These are phyloP conservation scores for Henricia sp. DNA, from an alignment of 53 echinoderm and acorn worm species.

Conservation along the genomic window DNA sequence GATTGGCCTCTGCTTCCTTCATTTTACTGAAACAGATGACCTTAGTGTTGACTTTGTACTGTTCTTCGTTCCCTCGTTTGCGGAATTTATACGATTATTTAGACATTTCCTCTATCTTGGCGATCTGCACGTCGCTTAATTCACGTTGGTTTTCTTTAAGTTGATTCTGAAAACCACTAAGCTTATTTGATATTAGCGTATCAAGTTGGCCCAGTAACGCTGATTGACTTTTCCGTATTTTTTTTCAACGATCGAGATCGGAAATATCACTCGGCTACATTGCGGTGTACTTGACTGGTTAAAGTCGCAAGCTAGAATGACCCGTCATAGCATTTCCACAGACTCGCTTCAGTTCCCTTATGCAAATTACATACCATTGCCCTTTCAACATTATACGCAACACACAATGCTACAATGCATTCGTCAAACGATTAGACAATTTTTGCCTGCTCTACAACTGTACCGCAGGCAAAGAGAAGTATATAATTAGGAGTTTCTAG, in stretches of 20 bases:
- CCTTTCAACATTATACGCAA: too few species aligned
- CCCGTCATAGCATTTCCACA: too few species aligned
- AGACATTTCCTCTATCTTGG: too few species aligned
- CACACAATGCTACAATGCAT: too few species aligned
- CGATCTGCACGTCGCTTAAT: not conserved
- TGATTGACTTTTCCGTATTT: not conserved
- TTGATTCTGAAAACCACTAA: not conserved
- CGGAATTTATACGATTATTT: not conserved
- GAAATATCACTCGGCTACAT: not conserved
- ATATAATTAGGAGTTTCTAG: too few species aligned
- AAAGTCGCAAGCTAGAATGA: slow-evolving; percentile 13
- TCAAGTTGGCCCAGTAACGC: not conserved
- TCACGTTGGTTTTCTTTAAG: not conserved
- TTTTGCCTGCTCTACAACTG: too few species aligned
- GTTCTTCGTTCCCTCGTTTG: slow-evolving; percentile 16
- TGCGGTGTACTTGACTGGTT: not conserved
- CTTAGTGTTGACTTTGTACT: slow-evolving; percentile 23
- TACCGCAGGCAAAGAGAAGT: too few species aligned
- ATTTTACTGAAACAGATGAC: slow-evolving; percentile 10
- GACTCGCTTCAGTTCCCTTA: too few species aligned
- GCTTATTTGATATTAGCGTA: not conserved
- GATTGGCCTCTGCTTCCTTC: slow-evolving; percentile 18
- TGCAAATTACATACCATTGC: too few species aligned
- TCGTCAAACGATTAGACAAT: too few species aligned
- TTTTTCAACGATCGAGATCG: not conserved